These are phyloP conservation scores for Macquaria australasica DNA, from an alignment of 2,113 vertebrate genomes.

Conservation along the genomic window DNA sequence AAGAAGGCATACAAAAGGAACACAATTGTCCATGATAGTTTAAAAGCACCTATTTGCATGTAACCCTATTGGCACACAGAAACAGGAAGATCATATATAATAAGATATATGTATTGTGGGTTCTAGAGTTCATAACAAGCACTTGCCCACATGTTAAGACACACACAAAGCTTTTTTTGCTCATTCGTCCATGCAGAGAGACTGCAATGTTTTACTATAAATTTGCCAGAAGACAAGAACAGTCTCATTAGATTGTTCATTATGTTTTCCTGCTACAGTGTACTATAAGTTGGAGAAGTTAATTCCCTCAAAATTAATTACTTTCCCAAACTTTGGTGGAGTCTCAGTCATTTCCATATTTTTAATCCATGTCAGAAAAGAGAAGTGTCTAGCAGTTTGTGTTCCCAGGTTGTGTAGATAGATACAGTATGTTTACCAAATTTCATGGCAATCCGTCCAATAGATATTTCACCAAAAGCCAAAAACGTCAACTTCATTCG, in stretches of 20 bases:
- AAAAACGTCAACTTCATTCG: neutral
- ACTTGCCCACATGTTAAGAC: neutral
- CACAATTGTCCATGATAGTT: conserved; percentile 10
- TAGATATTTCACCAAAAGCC: neutral
- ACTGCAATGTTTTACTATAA: conserved; percentile 37
- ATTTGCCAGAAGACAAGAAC: conserved; percentile 53
- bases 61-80: neutral
- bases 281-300: conserved; percentile 54
- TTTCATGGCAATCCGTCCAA: neutral
- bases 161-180: neutral
- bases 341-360: conserved; percentile 54
- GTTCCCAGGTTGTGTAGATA: neutral
- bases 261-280: conserved; percentile 44
- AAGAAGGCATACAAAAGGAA: conserved; percentile 28
- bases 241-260: conserved; percentile 62
- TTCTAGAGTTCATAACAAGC: neutral
- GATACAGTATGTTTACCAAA: neutral
- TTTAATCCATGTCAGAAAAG: conserved; percentile 48
- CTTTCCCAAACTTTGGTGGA: conserved; percentile 58
- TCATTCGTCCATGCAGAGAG: neutral
- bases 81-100: neutral
- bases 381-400: conserved; percentile 9
- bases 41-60: conserved; percentile 28
- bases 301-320: conserved; percentile 72
- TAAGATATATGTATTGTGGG: neutral